A percentile compares a stretch with the other conserved stretches of the same genome.
These are phyloP conservation scores for Drosophila ercepeae DNA, from an alignment of 1,140 invertebrate species.

Conservation along the genomic window DNA sequence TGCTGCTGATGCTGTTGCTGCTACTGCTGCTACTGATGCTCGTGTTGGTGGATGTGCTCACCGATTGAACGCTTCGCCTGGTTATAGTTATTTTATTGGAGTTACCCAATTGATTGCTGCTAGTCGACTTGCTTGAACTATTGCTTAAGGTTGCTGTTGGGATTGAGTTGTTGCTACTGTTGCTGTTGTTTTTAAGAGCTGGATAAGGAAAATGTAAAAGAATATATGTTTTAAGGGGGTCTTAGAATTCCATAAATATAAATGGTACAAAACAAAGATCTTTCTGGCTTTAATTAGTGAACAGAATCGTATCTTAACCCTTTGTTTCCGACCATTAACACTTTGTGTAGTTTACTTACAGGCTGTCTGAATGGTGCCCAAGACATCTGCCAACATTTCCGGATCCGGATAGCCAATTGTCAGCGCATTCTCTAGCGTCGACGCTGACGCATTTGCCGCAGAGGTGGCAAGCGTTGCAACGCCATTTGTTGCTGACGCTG, in stretches of 20 bases:
- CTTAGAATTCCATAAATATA: too few species aligned
- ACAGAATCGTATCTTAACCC: too few species aligned
- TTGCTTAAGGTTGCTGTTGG: slow-evolving; percentile 53
- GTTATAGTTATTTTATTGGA: slow-evolving; percentile 76
- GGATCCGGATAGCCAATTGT: slow-evolving; percentile 86
- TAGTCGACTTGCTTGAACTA: slow-evolving; percentile 42
- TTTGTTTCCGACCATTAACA: background rate
- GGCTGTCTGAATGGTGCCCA: slow-evolving; percentile 83
- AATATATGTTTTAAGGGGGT: too few species aligned
- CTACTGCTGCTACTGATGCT: slow-evolving; percentile 46
- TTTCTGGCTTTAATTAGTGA: too few species aligned
- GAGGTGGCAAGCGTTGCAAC: slow-evolving; percentile 39
- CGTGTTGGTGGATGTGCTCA: slow-evolving; percentile 70
- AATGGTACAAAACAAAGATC: background rate
- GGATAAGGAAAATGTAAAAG: background rate
- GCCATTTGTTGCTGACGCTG: slow-evolving; percentile 53
- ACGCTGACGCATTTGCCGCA: slow-evolving; percentile 33
- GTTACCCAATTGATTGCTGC: slow-evolving; percentile 49
- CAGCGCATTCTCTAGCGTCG: slow-evolving; percentile 84
- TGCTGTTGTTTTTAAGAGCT: slow-evolving; percentile 75
- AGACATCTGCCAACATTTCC: slow-evolving; percentile 84
- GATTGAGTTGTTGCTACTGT: slow-evolving; percentile 25
- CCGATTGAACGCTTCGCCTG: slow-evolving; percentile 67
- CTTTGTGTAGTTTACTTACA: slow-evolving; percentile 59
- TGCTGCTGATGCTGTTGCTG: slow-evolving; percentile 41